Evolutionary conservation across 30 jellyfish, hydroid and myxozoan species (phyloP).

Genomic region (Sanderia malayensis): DNA sequence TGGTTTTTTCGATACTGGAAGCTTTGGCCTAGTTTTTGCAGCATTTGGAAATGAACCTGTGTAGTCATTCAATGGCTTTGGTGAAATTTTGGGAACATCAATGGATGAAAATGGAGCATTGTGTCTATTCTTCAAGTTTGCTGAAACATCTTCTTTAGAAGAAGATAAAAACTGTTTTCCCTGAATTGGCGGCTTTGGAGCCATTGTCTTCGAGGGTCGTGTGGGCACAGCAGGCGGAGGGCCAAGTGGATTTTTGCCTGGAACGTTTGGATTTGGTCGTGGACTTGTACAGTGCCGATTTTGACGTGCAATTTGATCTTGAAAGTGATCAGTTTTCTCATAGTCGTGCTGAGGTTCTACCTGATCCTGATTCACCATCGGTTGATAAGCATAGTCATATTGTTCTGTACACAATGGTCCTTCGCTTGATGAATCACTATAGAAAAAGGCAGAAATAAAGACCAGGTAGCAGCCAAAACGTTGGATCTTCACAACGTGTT

Average conservation of each 20-base stretch:
- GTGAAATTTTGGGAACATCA: no score
- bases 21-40: slow-evolving; percentile 24
- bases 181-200: background rate
- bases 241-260: background rate
- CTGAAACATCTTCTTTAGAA: no score
- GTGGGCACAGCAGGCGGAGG: slow-evolving; percentile 41
- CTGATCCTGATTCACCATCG: background rate
- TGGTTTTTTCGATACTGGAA: slow-evolving; percentile 2
- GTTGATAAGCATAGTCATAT: slow-evolving; percentile 26
- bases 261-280: background rate
- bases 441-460: no score
- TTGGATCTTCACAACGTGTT: no score
- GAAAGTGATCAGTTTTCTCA: slow-evolving; percentile 31
- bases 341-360: slow-evolving; percentile 18
- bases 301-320: background rate
- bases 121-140: no score
- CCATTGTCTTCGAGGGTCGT: background rate
- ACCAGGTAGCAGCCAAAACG: no score
- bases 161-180: no score
- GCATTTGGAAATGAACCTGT: background rate
- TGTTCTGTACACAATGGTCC: background rate
- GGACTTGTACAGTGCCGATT: background rate
- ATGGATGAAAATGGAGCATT: no score
- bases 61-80: no score
- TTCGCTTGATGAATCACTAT: background rate